phyloP scores from a whole-genome alignment of 2,113 vertebrate genomes.

The Oryzias celebensis region DNA sequence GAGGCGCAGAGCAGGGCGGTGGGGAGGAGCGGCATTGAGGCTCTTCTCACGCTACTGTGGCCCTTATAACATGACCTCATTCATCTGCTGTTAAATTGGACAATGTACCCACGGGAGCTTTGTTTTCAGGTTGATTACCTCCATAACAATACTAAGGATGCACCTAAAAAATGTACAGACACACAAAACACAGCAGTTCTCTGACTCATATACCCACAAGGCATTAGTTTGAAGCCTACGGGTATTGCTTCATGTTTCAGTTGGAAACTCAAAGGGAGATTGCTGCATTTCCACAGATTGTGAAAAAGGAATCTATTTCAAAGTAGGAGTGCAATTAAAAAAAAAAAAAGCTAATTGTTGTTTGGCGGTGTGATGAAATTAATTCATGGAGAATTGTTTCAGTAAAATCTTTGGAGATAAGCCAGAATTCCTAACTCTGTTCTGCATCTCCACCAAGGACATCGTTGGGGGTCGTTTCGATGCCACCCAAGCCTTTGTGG shows the following conservation, averaged over 20 bases:
- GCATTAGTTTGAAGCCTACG: slow-evolving; percentile 11
- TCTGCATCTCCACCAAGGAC: slow-evolving; percentile 77
- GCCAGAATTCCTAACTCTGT: background rate
- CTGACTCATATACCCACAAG: slow-evolving; percentile 20
- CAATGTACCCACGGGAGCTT: slow-evolving; percentile 24
- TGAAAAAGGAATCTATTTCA: slow-evolving; percentile 13
- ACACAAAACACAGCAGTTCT: slow-evolving; percentile 8
- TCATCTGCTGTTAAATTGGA: slow-evolving; percentile 31
- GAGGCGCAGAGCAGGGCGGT: slow-evolving; percentile 36
- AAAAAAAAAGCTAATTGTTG: slow-evolving; percentile 1
- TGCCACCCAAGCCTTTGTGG: slow-evolving; percentile 97
- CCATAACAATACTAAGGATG: slow-evolving; percentile 27
- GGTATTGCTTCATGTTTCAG: slow-evolving; percentile 9
- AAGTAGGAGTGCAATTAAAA: slow-evolving; percentile 8
- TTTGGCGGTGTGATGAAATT: slow-evolving; percentile 25
- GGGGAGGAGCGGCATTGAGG: slow-evolving; percentile 17
- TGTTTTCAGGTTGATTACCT: slow-evolving; percentile 14
- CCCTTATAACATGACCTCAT: slow-evolving; percentile 45
- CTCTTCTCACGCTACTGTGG: slow-evolving; percentile 66
- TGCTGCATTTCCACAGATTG: slow-evolving; percentile 17
- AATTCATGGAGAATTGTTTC: slow-evolving; percentile 51
- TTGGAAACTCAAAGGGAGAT: slow-evolving; percentile 33
- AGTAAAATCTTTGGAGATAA: background rate
- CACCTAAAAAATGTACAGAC: slow-evolving; percentile 16
- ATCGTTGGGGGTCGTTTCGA: slow-evolving; percentile 94